These are phyloP conservation scores for Steinernema feltiae DNA, from an alignment of 1,140 invertebrate species.

Conservation along the genomic window DNA sequence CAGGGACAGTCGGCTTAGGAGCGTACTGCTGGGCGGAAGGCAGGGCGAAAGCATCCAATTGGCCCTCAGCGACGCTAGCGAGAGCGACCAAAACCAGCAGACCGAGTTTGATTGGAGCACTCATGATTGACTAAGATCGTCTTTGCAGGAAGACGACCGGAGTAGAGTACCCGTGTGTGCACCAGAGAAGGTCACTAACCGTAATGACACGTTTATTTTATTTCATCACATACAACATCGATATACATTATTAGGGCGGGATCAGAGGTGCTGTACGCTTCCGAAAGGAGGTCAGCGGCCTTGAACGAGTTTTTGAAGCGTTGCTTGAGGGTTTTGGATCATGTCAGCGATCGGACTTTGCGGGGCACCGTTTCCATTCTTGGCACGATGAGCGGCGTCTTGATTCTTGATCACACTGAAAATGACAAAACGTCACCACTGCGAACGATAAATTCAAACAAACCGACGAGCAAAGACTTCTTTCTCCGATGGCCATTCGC, in stretches of 20 bases:
- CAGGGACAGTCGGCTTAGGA: slow-evolving; percentile 52
- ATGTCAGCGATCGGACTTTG: slow-evolving; percentile 51
- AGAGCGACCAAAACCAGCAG: slow-evolving; percentile 26
- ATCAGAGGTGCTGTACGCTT: not conserved
- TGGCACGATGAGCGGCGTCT: slow-evolving; percentile 41
- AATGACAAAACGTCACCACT: slow-evolving; percentile 16
- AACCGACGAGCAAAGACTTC: slow-evolving; percentile 56
- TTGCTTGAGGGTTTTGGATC: slow-evolving; percentile 51
- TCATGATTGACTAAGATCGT: slow-evolving; percentile 16
- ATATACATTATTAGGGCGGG: slow-evolving; percentile 7
- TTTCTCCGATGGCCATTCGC: slow-evolving; percentile 57
- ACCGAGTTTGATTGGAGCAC: not conserved
- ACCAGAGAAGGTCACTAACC: slow-evolving; percentile 11
- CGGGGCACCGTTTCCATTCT: slow-evolving; percentile 42
- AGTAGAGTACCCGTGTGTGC: not conserved
- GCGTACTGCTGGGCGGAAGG: slow-evolving; percentile 45
- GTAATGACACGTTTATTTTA: slow-evolving; percentile 8
- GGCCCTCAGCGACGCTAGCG: slow-evolving; percentile 26
- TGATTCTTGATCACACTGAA: slow-evolving; percentile 56
- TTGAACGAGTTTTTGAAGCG: slow-evolving; percentile 54
- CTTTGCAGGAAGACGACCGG: slow-evolving; percentile 22
- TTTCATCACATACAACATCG: slow-evolving; percentile 15
- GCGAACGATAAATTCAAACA: not conserved
- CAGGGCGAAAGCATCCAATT: slow-evolving; percentile 46
- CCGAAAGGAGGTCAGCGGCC: slow-evolving; percentile 32